Percentiles rank a stretch among this genome's conserved stretches.
Conservation (phyloP, 2,888 invertebrate species). For the Acleris laterana region DNA sequence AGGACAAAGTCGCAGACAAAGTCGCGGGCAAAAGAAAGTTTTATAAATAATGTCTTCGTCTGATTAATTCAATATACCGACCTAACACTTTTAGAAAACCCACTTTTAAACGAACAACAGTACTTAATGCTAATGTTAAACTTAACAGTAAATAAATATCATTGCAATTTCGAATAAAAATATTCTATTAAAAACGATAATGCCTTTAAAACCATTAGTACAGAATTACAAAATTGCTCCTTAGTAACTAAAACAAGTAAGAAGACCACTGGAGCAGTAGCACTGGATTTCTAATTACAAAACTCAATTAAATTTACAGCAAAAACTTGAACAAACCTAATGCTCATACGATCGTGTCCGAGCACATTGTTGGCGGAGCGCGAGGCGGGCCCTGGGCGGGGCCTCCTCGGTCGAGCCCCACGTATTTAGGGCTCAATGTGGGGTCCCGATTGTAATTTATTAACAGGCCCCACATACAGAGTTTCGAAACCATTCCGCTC, state of each 20-base stretch:
- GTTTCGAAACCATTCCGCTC: slow-evolving; percentile 65
- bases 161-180: no score
- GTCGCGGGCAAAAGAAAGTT: no score
- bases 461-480: slow-evolving; percentile 73
- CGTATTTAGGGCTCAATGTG: slow-evolving; percentile 75
- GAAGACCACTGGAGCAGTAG: slow-evolving; percentile 20
- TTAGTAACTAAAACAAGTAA: slow-evolving; percentile 6
- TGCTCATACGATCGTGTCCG: slow-evolving; percentile 39
- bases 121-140: no score
- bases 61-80: no score
- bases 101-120: no score
- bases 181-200: no score
- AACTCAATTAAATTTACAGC: slow-evolving; percentile 52
- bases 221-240: neutral
- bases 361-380: slow-evolving; percentile 15
- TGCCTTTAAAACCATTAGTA: no score
- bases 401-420: slow-evolving; percentile 64
- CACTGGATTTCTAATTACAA: slow-evolving; percentile 46
- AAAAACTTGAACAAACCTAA: slow-evolving; percentile 50
- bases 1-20: no score
- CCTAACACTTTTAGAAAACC: no score
- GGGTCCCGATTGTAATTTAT: slow-evolving; percentile 79
- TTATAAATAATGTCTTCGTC: no score
- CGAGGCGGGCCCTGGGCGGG: slow-evolving; percentile 58
- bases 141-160: no score